Base-by-base conservation (phyloP, 1,140 invertebrate genomes). In the Atta texana region DNA sequence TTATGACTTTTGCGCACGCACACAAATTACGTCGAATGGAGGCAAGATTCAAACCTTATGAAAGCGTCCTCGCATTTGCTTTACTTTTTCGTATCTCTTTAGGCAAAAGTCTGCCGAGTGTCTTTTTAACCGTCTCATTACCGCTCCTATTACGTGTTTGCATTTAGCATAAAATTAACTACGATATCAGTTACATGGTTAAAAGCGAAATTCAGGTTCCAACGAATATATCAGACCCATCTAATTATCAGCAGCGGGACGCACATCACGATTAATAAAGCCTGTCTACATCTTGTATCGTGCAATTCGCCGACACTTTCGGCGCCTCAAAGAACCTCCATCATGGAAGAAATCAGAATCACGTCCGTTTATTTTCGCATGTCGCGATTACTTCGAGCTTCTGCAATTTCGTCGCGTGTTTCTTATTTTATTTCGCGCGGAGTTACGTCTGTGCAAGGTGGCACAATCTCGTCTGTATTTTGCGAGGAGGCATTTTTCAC, bases 61-160 rank as follows among this genome's bases (percentile, higher is more conserved):
- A 69, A 24, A 31, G 49, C 24, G 10, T 66, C 44, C 24, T 49
- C 16, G 72, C 31, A 21, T 59, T 44, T 28, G 18, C 7, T 44
- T 75, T 21, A 12, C 7, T 14, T 28, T 34, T 18, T 61, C 21
- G 31, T 8, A 6, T 68, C 53, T 68, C 24, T 69, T 69, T 69
- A 31, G 44, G n/a, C 44, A 68, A 55, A 66, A 8, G 28, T 21
- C 53, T 4, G 53, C 12, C 8, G 34, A 18, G 77, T 44, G n/a
- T 39, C 77, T 55, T 34, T 16, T 80, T 80, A 55, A 69, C 28
- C 64, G 21, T 69, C 16, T 55, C 31, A 81, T 81, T 80, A 80
- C 14, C 16, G 7, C 18, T 3, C 12, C 44, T 28, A 66, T 49
- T 68, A 31, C 28, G 31, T 10, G 49, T 44, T 21, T 8, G 44